Evolutionary conservation across 2,113 vertebrate genomes (phyloP), one percentile per base, ranked within the genome.

Genomic region (Merops nubicus): DNA sequence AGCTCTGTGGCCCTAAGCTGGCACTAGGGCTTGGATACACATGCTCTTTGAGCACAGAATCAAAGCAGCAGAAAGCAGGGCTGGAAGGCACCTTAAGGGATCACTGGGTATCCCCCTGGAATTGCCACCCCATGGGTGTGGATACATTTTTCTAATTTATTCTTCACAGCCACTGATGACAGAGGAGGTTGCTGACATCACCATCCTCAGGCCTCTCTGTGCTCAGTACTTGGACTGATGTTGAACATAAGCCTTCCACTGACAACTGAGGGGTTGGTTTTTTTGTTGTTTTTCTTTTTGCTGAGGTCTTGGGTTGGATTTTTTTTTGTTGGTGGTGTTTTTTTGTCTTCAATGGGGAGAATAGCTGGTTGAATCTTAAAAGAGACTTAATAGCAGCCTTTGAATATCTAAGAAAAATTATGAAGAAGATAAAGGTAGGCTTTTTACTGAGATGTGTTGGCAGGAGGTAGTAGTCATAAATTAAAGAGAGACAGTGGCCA

Each of bases 211-310:
- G 48, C 15, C 13, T 31, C 23, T 75, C 64, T 68, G 22, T 36
- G 38, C 9, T 91, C 50, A 18, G 12, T 87, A 15, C 9, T 77
- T 17, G 22, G n/a, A 15, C 25, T 67, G 38, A 45, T 57, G 18
- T 21, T 75, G 62, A 74, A 92, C 3, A 8, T 74, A 76, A 70
- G 11, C 22, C 43, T 85, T 84, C 29, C 7, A 5, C 25, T 36
- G n/a, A 25, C 29, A 62, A 26, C 4, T 1, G 1, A 0, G 23
- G 11, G 33, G 26, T 38, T 28, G 36, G 23, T 60, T 25, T n/a
- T 56, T 33, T 14, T 19, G 10, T 20, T n/a, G 10, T 11, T 31
- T 56, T 34, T 14, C 29, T 38, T 60, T n/a, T 16, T 43, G 3
- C 40, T 57, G n/a, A n/a, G 31, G 28, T 31, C 29, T 51, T 51